These are phyloP conservation scores for Junonia oenone DNA, from an alignment of 2,888 invertebrate genomes.

Conservation along the genomic window DNA sequence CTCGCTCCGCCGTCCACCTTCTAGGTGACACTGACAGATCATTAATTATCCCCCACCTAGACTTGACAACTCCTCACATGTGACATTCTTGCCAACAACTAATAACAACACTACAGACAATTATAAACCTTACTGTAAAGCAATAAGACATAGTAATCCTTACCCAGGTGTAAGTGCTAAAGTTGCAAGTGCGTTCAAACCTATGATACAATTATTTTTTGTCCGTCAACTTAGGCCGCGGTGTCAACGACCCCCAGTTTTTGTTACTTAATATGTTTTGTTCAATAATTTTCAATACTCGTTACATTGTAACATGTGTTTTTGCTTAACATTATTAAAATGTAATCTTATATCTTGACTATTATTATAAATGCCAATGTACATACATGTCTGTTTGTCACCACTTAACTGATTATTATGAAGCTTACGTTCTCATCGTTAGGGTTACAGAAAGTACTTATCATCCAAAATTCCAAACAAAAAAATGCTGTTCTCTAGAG, in stretches of 20 bases:
- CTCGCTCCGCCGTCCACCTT: slow-evolving; percentile 18
- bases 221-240: slow-evolving; percentile 25
- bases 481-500: no score
- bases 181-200: slow-evolving; percentile 8
- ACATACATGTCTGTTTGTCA: no score
- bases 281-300: slow-evolving; percentile 19
- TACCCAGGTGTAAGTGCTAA: not conserved
- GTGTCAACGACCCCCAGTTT: slow-evolving; percentile 26
- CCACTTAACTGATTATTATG: no score
- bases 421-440: no score
- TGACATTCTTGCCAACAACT: slow-evolving; percentile 30
- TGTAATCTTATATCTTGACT: slow-evolving; percentile 19
- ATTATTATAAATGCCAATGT: not conserved
- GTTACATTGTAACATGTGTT: slow-evolving; percentile 20
- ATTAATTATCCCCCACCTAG: slow-evolving; percentile 59
- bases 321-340: slow-evolving; percentile 22
- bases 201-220: slow-evolving; percentile 30
- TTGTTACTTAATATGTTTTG: slow-evolving; percentile 18
- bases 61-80: slow-evolving; percentile 47
- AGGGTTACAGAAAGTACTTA: no score
- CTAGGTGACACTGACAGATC: slow-evolving; percentile 37
- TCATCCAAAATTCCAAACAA: no score
- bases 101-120: slow-evolving; percentile 22
- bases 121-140: slow-evolving; percentile 9
- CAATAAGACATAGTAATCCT: not conserved